Percentiles rank a stretch among this genome's conserved stretches.
Evolutionary conservation across 2,888 invertebrate species (phyloP).

Genomic region (Nephrotoma appendiculata): DNA sequence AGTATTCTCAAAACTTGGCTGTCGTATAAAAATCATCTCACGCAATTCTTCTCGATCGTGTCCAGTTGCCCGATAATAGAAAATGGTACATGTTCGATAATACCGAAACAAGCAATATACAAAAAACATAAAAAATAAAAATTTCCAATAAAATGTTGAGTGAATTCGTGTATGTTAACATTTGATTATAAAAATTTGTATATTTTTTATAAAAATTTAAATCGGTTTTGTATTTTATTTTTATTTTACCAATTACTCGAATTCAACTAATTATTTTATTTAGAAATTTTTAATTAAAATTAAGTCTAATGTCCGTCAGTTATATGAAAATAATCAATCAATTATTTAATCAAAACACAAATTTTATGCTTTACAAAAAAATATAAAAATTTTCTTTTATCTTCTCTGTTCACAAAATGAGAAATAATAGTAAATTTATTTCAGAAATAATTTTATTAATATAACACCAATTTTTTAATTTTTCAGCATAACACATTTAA

Average conservation of each 20-base stretch:
- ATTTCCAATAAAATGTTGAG: not conserved
- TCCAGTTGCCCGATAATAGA: not conserved
- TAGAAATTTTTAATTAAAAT: not conserved
- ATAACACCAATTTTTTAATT: not conserved
- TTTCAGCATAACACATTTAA: not conserved
- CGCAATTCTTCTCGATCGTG: not conserved
- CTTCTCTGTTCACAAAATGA: not conserved
- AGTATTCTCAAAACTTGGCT: not conserved
- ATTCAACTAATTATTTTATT: not conserved
- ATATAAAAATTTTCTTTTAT: not conserved
- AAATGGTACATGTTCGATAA: slow-evolving; percentile 6
- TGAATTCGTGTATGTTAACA: not conserved
- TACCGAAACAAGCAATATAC: not conserved
- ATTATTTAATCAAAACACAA: not conserved
- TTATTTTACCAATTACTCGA: not conserved
- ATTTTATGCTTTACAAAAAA: not conserved
- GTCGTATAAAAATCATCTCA: not conserved
- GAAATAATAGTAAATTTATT: not conserved
- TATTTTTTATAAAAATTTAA: not conserved
- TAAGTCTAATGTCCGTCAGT: not conserved
- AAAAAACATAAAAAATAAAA: not conserved
- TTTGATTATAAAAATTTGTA: not conserved
- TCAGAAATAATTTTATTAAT: not conserved
- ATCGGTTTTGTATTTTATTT: not conserved
- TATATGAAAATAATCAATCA: not conserved